phyloP scores from a whole-genome alignment of 2,888 invertebrate species.

The Hydriomena furcata region DNA sequence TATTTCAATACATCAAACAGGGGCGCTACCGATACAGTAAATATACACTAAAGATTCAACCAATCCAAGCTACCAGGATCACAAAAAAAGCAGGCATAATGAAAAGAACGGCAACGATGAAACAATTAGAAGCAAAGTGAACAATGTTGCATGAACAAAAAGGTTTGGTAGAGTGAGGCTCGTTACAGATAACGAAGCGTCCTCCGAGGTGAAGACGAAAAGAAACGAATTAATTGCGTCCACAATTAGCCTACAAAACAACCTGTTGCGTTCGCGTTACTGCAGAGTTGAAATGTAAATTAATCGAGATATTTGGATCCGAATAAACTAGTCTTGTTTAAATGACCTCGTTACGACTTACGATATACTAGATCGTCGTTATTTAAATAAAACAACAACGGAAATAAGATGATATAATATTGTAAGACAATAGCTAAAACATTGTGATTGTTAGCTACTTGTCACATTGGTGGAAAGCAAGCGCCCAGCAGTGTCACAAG shows the following conservation, averaged over 20 bases:
- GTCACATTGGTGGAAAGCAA: slow-evolving; percentile 36
- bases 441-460: slow-evolving; percentile 2
- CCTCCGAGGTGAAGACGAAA: slow-evolving; percentile 56
- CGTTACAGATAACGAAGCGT: slow-evolving; percentile 58
- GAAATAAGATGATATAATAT: too few species aligned
- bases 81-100: slow-evolving; percentile 27
- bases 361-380: too few species aligned
- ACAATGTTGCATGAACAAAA: slow-evolving; percentile 56
- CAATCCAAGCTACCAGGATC: slow-evolving; percentile 32
- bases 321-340: slow-evolving; percentile 8
- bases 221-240: slow-evolving; percentile 68
- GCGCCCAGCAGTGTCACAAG: slow-evolving; percentile 28
- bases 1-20: slow-evolving; percentile 43
- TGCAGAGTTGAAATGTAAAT: slow-evolving; percentile 47
- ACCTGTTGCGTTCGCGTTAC: slow-evolving; percentile 65
- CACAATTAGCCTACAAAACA: slow-evolving; percentile 71
- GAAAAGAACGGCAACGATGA: slow-evolving; percentile 37
- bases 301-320: slow-evolving; percentile 12
- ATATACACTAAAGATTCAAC: slow-evolving; percentile 39
- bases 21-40: slow-evolving; percentile 44
- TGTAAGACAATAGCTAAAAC: too few species aligned
- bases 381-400: too few species aligned
- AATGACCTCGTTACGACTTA: too few species aligned
- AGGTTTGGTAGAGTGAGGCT: slow-evolving; percentile 45
- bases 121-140: slow-evolving; percentile 53